Evolutionary conservation across 2,888 invertebrate species (phyloP), one percentile per base, ranked within the genome.

Genomic region (Drosophila acutilabella): DNA sequence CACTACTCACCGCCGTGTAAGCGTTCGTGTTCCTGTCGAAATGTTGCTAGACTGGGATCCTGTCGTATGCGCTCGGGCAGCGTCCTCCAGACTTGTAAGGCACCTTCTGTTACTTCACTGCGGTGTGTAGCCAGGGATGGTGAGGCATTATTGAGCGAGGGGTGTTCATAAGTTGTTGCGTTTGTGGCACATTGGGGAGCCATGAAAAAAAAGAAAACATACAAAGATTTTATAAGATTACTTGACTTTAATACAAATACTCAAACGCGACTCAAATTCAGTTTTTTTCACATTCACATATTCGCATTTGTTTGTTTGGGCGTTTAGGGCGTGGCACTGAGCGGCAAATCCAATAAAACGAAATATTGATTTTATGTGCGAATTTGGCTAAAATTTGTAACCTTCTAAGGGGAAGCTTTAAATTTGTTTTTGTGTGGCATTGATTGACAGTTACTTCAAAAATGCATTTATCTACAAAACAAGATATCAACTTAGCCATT

Each of bases 61-160:
- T 94, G 93, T 78, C 95, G 94, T 90, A 95, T 95, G 72, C 94
- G 94, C 80, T 95, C 95, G 0, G 95, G 95, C 26, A 95, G 91
- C 58, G 94, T 94, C 75, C 94, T 92, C 95, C 95, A 95, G 57
- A 95, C 93, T 80, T 94, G 94, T 80, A 95, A 89, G 68, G 94
- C 94, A 71, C 94, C 94, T 56, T 94, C 94, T 16, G 94, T 94
- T 76, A 94, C 93, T 89, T 94, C 94, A 90, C 91, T 91, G 81
- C 51, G 86, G 86, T 80, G 56, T 59, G 68, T 53, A 23, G 5
- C 23, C 23, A 44, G 18, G 11, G n/a, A n/a, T n/a, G n/a, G n/a
- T n/a, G 1, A 6, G 26, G 1, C 7, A 26, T 26, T 11, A 16
- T 4, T 14, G 44, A 14, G 23, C 16, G 18, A 33, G 36, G 14